Evolutionary conservation across 2,797 vertebrate species (phyloP).

Genomic region (Acanthiza pusilla): DNA sequence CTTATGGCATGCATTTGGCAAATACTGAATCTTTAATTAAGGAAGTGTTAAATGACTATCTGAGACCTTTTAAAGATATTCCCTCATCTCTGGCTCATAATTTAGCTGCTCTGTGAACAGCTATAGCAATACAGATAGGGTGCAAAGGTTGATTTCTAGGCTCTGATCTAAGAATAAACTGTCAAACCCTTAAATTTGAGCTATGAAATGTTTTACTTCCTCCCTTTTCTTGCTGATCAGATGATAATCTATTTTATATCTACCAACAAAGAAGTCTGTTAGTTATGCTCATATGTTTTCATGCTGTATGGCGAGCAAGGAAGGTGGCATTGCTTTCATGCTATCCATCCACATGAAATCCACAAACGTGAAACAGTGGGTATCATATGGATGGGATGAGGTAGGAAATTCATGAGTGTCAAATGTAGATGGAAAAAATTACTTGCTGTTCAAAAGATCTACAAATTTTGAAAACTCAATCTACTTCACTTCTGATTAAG

Average conservation of each 20-base stretch:
- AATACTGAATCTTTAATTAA: slow-evolving; percentile 49
- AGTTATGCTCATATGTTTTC: not conserved
- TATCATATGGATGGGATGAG: not conserved
- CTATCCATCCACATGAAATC: not conserved
- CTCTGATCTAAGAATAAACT: not conserved
- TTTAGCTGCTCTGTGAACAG: not conserved
- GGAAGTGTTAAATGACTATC: slow-evolving; percentile 44
- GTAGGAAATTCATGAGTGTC: not conserved
- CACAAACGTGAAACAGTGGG: not conserved
- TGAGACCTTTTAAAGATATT: slow-evolving; percentile 24
- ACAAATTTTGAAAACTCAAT: slow-evolving; percentile 10
- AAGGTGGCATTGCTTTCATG: not conserved
- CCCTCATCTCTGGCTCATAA: not conserved
- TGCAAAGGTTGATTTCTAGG: not conserved
- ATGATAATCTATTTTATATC: not conserved
- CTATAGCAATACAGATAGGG: not conserved
- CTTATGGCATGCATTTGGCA: slow-evolving; percentile 42
- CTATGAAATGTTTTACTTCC: not conserved
- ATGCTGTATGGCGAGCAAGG: not conserved
- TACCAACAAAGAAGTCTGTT: not conserved
- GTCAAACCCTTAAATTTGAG: not conserved
- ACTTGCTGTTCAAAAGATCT: not conserved
- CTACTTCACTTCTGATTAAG: not conserved
- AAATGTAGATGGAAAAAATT: slow-evolving; percentile 25
- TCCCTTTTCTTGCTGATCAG: not conserved